These are phyloP conservation scores for Mellilla xanthometata DNA, from an alignment of 2,888 invertebrate genomes.

Conservation along the genomic window DNA sequence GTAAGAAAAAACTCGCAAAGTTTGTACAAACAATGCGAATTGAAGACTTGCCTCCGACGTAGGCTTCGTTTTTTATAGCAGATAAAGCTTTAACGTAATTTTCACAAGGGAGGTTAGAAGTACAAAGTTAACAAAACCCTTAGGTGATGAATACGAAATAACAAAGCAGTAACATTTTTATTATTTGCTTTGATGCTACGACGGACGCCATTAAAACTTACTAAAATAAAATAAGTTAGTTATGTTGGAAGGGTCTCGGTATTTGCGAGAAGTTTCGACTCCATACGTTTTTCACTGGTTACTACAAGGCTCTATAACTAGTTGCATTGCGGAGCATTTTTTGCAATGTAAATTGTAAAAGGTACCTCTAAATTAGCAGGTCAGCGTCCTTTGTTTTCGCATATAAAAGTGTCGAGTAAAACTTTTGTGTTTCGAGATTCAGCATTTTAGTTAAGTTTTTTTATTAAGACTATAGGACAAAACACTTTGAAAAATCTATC, in stretches of 20 bases:
- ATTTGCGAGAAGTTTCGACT: too few species aligned
- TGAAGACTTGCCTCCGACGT: slow-evolving; percentile 37
- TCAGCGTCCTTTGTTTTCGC: too few species aligned
- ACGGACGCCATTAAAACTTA: slow-evolving; percentile 26
- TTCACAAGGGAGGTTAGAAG: slow-evolving; percentile 42
- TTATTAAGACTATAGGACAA: too few species aligned
- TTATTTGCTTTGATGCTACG: slow-evolving; percentile 31
- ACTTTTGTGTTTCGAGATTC: too few species aligned
- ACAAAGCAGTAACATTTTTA: slow-evolving; percentile 41
- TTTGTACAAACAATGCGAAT: slow-evolving; percentile 38
- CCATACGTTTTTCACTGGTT: too few species aligned
- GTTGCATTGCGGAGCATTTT: too few species aligned
- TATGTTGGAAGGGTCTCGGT: background rate
- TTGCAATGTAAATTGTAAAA: too few species aligned
- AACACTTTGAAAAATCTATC: too few species aligned
- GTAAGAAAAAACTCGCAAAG: slow-evolving; percentile 30
- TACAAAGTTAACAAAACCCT: slow-evolving; percentile 41
- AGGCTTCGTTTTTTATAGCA: slow-evolving; percentile 41
- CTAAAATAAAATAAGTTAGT: slow-evolving; percentile 13
- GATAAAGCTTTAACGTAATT: slow-evolving; percentile 44
- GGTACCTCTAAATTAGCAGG: too few species aligned
- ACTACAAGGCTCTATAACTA: too few species aligned
- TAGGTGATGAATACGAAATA: slow-evolving; percentile 44
- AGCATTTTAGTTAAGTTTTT: too few species aligned
- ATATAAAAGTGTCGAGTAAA: too few species aligned